Evolutionary conservation across 35 echinoderm and acorn worm genomes (phyloP).

Genomic region (Heliocidaris tuberculata): DNA sequence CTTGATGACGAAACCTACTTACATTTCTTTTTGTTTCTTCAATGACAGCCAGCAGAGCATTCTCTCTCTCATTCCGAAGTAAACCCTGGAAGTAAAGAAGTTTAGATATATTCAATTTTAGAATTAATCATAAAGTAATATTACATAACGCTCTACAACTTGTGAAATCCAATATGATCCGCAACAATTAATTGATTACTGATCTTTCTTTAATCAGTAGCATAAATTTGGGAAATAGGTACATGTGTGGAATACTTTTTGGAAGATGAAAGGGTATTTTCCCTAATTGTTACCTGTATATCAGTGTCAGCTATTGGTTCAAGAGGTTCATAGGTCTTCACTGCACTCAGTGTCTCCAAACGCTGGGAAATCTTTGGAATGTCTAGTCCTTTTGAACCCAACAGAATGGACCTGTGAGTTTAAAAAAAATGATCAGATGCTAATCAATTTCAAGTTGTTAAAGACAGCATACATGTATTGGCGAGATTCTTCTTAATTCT

Average conservation of each 20-base stretch:
- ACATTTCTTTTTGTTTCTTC: constrained; percentile 97
- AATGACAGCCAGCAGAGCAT: constrained; percentile 88
- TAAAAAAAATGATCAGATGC: background rate
- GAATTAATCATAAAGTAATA: no score
- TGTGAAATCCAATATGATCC: no score
- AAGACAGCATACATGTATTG: background rate
- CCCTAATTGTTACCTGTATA: constrained; percentile 76
- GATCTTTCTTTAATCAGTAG: no score
- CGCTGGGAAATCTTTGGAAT: constrained; percentile 92
- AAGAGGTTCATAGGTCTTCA: constrained; percentile 93
- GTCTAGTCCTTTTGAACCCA: constrained; percentile 93
- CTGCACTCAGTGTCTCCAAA: constrained; percentile 82
- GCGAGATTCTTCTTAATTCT: background rate
- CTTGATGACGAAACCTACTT: constrained; percentile 38
- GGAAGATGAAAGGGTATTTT: background rate
- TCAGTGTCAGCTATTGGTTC: constrained; percentile 95
- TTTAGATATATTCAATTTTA: background rate
- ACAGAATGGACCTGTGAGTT: constrained; percentile 73
- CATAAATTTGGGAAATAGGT: no score
- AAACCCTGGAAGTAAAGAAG: constrained; percentile 66
- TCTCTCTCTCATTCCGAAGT: constrained; percentile 96
- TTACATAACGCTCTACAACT: no score
- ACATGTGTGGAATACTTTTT: background rate
- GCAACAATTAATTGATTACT: no score
- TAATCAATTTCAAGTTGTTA: no score